phyloP scores from a whole-genome alignment of 1,140 invertebrate species.

The Drosophila pachea region DNA sequence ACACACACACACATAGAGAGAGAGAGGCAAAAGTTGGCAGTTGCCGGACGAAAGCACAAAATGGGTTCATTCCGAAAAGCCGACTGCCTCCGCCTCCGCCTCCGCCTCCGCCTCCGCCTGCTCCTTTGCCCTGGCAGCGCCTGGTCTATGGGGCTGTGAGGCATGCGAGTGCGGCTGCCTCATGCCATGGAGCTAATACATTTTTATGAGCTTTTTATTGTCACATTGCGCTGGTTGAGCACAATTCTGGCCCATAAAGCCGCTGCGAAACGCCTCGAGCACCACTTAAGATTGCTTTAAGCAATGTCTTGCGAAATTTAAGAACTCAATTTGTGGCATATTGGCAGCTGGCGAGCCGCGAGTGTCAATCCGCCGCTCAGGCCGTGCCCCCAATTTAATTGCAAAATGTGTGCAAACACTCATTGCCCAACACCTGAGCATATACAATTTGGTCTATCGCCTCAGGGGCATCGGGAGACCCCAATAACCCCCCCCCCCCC shows the following conservation, averaged over 20 bases:
- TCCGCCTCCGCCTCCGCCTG: neutral
- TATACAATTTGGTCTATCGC: no score
- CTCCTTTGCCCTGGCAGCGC: no score
- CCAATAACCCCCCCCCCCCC: no score
- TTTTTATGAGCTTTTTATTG: conserved; percentile 75
- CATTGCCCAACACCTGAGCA: no score
- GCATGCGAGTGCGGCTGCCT: conserved; percentile 7
- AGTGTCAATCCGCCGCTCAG: neutral
- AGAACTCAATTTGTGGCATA: conserved; percentile 19
- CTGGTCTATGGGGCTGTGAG: neutral
- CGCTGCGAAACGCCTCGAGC: conserved; percentile 26
- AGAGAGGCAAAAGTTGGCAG: conserved; percentile 33
- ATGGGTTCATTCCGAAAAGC: conserved; percentile 2
- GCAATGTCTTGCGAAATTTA: conserved; percentile 27
- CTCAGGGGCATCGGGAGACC: no score
- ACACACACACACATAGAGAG: neutral
- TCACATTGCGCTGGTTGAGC: conserved; percentile 69
- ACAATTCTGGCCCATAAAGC: conserved; percentile 53
- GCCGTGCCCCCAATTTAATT: neutral
- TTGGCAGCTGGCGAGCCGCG: neutral
- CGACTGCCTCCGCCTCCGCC: neutral
- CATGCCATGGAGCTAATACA: conserved; percentile 55
- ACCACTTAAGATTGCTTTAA: conserved; percentile 33
- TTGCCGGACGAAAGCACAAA: conserved; percentile 6
- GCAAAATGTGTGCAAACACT: neutral